phyloP scores from a whole-genome alignment of 2,888 invertebrate species.

The Diloba caeruleocephala region DNA sequence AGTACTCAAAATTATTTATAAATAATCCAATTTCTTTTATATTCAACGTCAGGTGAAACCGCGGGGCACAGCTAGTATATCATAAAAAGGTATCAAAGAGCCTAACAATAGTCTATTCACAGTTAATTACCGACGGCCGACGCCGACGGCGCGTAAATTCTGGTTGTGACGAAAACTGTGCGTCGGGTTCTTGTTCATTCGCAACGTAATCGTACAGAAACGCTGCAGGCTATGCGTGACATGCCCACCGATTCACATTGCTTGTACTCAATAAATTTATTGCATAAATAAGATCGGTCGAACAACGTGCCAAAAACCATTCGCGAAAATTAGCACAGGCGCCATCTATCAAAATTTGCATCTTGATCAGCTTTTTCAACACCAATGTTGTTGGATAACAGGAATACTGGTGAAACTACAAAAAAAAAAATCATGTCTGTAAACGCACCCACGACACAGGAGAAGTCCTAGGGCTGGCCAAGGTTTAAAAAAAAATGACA shows the following conservation, averaged over 20 bases:
- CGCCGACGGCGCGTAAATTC: slow-evolving; percentile 36
- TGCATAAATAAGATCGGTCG: slow-evolving; percentile 46
- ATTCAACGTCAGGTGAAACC: slow-evolving; percentile 45
- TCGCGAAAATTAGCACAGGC: slow-evolving; percentile 17
- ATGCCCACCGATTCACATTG: slow-evolving; percentile 40
- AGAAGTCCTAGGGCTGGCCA: too few relatives aligned
- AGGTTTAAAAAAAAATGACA: too few relatives aligned
- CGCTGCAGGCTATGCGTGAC: slow-evolving; percentile 44
- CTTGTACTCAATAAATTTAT: slow-evolving; percentile 43
- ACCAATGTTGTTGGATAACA: too few relatives aligned
- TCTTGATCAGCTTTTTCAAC: not conserved
- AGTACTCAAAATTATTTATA: too few relatives aligned
- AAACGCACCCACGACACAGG: too few relatives aligned
- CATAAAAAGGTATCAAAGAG: slow-evolving; percentile 32
- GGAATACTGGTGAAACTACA: too few relatives aligned
- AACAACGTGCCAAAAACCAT: slow-evolving; percentile 11
- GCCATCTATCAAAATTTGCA: not conserved
- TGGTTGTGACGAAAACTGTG: slow-evolving; percentile 46
- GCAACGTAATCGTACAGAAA: slow-evolving; percentile 50
- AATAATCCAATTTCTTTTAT: slow-evolving; percentile 15
- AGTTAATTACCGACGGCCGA: slow-evolving; percentile 48
- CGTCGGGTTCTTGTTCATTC: slow-evolving; percentile 29
- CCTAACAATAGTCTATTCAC: slow-evolving; percentile 53
- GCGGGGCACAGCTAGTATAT: too few relatives aligned
- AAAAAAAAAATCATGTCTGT: too few relatives aligned